These are phyloP conservation scores for Pseudolaguvia tuberculata DNA, from an alignment of 2,113 vertebrate genomes.

Conservation along the genomic window DNA sequence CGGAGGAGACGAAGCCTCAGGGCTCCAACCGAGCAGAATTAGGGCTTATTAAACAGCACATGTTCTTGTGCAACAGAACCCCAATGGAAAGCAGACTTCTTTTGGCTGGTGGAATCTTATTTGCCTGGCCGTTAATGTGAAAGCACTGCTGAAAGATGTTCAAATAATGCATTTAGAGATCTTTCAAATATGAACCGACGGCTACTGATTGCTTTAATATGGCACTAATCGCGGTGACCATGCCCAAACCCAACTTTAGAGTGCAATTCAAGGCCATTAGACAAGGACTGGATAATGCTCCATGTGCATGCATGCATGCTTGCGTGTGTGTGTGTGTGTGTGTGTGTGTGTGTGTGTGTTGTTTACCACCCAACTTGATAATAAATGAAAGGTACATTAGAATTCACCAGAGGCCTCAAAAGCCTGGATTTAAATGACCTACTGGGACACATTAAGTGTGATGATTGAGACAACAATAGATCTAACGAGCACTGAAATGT, in stretches of 20 bases:
- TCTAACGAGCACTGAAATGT: conserved; percentile 51
- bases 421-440: conserved; percentile 46
- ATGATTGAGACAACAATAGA: conserved; percentile 47
- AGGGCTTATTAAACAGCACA: conserved; percentile 32
- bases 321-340: conserved; percentile 10
- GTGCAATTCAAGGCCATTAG: conserved; percentile 40
- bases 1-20: conserved; percentile 1
- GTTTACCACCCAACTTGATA: conserved; percentile 37
- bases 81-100: conserved; percentile 27
- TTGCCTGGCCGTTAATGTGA: conserved; percentile 4
- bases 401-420: conserved; percentile 46
- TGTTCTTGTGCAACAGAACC: conserved; percentile 21
- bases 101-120: conserved; percentile 3
- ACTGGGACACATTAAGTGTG: conserved; percentile 48
- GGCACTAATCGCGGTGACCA: conserved; percentile 35
- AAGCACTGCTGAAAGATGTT: conserved; percentile 35
- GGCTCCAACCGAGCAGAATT: conserved; percentile 16
- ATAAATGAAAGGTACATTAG: conserved; percentile 48
- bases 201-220: conserved; percentile 40
- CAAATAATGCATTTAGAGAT: conserved; percentile 43
- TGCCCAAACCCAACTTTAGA: conserved; percentile 38
- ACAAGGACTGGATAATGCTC: conserved; percentile 35
- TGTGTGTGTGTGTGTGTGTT: conserved; percentile 9
- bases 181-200: conserved; percentile 38
- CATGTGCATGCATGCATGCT: background rate